Evolutionary conservation across 2,888 invertebrate genomes (phyloP), one percentile per base, ranked within the genome.

Genomic region (Gryllus longicercus): DNA sequence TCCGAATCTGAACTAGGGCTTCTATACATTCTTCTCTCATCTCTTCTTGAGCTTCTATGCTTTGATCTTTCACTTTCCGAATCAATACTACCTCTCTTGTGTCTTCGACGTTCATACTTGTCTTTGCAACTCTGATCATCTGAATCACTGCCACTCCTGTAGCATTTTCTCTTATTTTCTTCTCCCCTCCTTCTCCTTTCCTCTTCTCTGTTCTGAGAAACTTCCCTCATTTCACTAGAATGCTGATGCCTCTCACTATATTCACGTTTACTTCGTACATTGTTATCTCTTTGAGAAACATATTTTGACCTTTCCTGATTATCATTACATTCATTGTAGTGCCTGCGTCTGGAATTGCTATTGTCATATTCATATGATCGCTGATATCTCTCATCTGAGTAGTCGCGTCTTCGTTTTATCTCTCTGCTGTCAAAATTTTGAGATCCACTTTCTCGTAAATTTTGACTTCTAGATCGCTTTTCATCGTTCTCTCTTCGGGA

Each of bases 231-330:
- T n/a, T 81, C 81, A 79, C 38, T 80, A 76, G 25, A 76, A 25
- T 38, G 23, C 12, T 76, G n/a, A 16, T 16, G 16, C 16, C 25
- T 25, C 38, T 77, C 50, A 21, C 18, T 25, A 21, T 76, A 76
- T 38, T 21, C 21, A 16, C 21, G 76, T 21, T 76, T 76, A 76
- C 21, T 38, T 38, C 76, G 14, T 10, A 74, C n/a, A 74, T 78
- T 80, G 81, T 79, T 76, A 75, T 81, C 76, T 50, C 78, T 75
- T n/a, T 82, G 79, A 79, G 63, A 81, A 23, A 81, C 76, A 16
- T 18, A 80, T 51, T 74, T 21, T n/a, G 38, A 38, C 38, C 50
- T 38, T 16, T 74, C 79, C 21, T 50, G 14, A 23, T 78, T 18
- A 74, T 50, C 49, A 21, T 74, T 77, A 16, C 23, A 12, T 25